Evolutionary conservation across 2,113 vertebrate species (phyloP).

Genomic region (Nicator chloris): DNA sequence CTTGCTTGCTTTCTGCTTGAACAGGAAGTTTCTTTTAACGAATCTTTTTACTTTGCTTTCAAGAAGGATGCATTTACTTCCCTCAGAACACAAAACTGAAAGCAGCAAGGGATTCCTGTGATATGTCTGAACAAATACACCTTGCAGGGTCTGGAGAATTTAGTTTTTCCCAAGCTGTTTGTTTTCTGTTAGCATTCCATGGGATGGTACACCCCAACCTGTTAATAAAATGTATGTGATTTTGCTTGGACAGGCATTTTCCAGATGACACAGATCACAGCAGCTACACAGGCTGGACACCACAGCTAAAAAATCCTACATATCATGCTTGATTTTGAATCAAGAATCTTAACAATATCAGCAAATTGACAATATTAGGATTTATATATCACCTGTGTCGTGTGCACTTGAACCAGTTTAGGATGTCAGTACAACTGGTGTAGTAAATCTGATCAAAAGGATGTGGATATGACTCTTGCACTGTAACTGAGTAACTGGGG

Average conservation of each 20-base stretch:
- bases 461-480: conserved; percentile 95
- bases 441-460: conserved; percentile 97
- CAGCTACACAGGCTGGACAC: not conserved
- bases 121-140: not conserved
- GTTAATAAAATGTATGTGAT: not conserved
- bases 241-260: not conserved
- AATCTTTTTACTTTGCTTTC: not conserved
- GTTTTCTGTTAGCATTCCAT: not conserved
- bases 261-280: not conserved
- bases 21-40: not conserved
- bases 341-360: not conserved
- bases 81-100: not conserved
- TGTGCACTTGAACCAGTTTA: conserved; percentile 99
- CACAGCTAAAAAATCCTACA: not conserved
- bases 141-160: not conserved
- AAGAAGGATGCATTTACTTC: not conserved
- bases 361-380: not conserved
- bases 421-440: conserved; percentile 94
- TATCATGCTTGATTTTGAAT: not conserved
- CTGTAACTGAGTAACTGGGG: conserved; percentile 89
- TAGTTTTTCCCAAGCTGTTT: not conserved
- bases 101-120: not conserved
- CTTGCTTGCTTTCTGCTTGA: not conserved
- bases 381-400: conserved; percentile 84
- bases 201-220: not conserved